Base-by-base conservation (phyloP, 2,888 invertebrate genomes). In the Leptopilina drosophilae region DNA sequence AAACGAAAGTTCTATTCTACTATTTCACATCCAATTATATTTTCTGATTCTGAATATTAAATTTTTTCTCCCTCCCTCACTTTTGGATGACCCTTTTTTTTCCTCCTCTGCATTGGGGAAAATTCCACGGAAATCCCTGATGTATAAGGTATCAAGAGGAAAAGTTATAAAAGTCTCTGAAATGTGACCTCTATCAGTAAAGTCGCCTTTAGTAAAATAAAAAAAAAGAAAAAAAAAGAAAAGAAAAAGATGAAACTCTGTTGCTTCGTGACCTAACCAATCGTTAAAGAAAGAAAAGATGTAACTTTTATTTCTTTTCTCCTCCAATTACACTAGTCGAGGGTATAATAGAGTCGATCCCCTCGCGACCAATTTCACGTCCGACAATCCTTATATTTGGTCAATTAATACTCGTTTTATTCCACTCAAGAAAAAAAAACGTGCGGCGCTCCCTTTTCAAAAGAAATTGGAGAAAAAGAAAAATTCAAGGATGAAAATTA, bases 351-450 rank as follows among this genome's bases (percentile, higher is more conserved):
- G 14, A 53, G 56, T 53, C 33, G 56, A 73, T 56, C 33, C 73
- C 73, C 73, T 73, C n/a, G 56, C 33, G 73, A 56, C 73, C 56
- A 73, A 73, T 73, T 56, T 73, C 56, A 53, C 73, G 73, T 56
- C 56, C 11, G 73, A 73, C 73, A 33, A 73, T 40, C 33, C 56
- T 26, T 53, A 40, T 40, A 64, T 15, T 66, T 42, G 66, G 15
- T 73, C 73, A 73, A 73, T 73, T 73, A 73, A 73, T 56, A 56
- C 73, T 73, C 73, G 53, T 53, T 73, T 73, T 73, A 53, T 73
- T 73, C 56, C 33, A 73, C 49, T 26, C 33, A 49, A 56, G 33
- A 73, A 33, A 33, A 33, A 73, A 53, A 73, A 73, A 73, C 33
- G 9, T 42, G 42, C 12, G 26, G 26, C 56, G 14, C 12, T 56